Evolutionary conservation across 2,113 vertebrate species (phyloP).

Genomic region (Lophura nycthemera): DNA sequence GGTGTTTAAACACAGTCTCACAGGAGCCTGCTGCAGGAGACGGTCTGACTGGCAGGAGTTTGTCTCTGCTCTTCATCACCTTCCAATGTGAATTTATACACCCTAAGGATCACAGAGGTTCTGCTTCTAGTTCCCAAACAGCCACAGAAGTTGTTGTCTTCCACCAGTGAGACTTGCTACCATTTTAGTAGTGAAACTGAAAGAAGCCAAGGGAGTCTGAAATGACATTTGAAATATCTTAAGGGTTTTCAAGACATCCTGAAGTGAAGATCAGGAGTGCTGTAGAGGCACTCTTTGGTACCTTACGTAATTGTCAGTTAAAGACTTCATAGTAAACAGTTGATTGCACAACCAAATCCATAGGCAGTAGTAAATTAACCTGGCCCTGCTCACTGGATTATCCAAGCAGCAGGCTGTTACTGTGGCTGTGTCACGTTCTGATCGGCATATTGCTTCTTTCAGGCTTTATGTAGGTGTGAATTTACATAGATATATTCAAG

Average conservation of each 20-base stretch:
- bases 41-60: neutral
- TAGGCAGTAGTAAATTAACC: neutral
- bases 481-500: neutral
- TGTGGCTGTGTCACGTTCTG: neutral
- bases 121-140: neutral
- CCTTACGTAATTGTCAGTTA: neutral
- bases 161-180: neutral
- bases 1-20: neutral
- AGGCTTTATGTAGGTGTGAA: neutral
- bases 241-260: neutral
- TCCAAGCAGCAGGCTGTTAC: neutral
- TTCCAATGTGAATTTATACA: neutral
- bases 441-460: neutral
- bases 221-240: neutral
- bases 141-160: neutral
- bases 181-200: neutral
- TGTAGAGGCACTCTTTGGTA: neutral
- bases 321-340: neutral
- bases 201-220: neutral
- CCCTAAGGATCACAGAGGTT: neutral
- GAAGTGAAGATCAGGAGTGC: neutral
- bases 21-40: neutral
- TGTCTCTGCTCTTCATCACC: neutral
- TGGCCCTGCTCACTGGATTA: neutral
- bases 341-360: conserved; percentile 4